Base-by-base conservation (phyloP, 2,797 vertebrate genomes). In the Danio choprae region DNA sequence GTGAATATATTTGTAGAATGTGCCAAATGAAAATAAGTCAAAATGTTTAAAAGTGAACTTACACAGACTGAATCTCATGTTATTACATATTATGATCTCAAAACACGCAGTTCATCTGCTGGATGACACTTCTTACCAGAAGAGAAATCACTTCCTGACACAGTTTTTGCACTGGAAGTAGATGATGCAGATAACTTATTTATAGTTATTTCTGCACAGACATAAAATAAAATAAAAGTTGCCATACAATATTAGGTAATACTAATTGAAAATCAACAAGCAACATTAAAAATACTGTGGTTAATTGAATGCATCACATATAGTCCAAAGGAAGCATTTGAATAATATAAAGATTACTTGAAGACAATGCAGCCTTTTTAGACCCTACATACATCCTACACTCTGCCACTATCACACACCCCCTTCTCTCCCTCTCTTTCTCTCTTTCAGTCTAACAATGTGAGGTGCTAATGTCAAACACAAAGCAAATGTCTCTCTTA, bases 401-500 rank as follows among this genome's bases (percentile, higher is more conserved):
- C 50, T 72, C 40, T 60, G 12, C 8, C 8, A 41, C 77, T 53
- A 77, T 64, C 41, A 78, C 48, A 50, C 6, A n/a, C 43, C 69
- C 50, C 55, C n/a, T n/a, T n/a, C n/a, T n/a, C n/a, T n/a, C n/a
- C n/a, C n/a, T n/a, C n/a, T n/a, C n/a, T 69, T 50, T 55, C 13
- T 18, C 48, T 75, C 20, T 43, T 84, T 74, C 74, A 84, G 50
- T 51, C n/a, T 59, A 86, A 89, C 87, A 90, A 86, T 87, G 62
- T 72, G 60, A 84, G 64, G 62, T 83, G 79, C 73, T 70, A 62
- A 81, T 77, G 62, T 70, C 74, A 64, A 67, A 74, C 44, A 41
- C 36, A 68, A 6, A 68, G 11, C 20, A 10, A 44, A 68, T 7
- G 16, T 46, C 55, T 77, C 64, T 59, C 29, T 20, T 13, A 48